phyloP scores from a whole-genome alignment of 2,888 invertebrate genomes.

The Stegophylla sp. region DNA sequence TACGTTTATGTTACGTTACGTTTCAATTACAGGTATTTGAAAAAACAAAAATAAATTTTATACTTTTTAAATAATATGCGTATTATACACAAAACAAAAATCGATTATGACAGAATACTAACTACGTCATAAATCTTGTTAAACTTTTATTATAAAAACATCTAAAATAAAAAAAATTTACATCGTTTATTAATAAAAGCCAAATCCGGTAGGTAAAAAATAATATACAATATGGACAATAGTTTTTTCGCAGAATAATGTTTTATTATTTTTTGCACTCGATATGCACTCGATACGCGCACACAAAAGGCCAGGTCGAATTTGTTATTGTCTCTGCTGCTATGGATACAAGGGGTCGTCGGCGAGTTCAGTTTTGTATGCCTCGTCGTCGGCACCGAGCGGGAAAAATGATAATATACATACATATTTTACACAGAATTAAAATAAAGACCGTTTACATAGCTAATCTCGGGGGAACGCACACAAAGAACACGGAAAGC shows the following conservation, averaged over 20 bases:
- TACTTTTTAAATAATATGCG: no score
- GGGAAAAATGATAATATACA: slow-evolving; percentile 45
- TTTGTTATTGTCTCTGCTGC: slow-evolving; percentile 52
- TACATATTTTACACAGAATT: slow-evolving; percentile 41
- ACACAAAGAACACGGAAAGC: neutral
- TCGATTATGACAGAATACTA: no score
- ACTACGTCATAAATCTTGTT: no score
- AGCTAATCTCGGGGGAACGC: slow-evolving; percentile 39
- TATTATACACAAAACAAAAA: no score
- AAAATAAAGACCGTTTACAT: slow-evolving; percentile 33
- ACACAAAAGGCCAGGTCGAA: slow-evolving; percentile 16
- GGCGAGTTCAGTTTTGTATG: slow-evolving; percentile 19
- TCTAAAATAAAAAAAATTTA: neutral
- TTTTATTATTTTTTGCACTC: slow-evolving; percentile 3
- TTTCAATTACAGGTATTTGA: no score
- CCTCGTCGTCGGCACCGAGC: neutral
- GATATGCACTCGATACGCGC: neutral
- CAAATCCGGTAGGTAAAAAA: neutral
- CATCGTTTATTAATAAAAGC: neutral
- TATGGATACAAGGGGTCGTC: slow-evolving; percentile 52
- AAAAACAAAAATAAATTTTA: no score
- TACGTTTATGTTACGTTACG: no score
- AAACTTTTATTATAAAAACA: no score
- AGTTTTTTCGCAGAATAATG: neutral
- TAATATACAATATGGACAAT: no score